Base-by-base conservation (phyloP, 2,797 vertebrate species). In the Ateles fusciceps region DNA sequence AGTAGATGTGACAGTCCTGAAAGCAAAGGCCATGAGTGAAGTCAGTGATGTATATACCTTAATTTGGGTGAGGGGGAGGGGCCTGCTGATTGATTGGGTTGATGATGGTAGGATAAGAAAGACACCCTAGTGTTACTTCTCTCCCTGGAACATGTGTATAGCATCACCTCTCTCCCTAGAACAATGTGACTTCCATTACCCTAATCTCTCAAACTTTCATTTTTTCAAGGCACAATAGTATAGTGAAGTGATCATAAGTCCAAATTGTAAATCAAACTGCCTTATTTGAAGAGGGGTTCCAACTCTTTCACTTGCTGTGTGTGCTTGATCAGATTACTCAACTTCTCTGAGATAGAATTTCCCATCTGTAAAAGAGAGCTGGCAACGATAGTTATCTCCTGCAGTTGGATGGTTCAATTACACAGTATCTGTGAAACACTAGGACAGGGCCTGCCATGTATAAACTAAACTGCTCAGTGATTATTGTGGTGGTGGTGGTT, bases 301-400 rank as follows among this genome's bases (percentile, higher is more conserved):
- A 72, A 30, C 10, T 61, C 84, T 55, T 80, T 84, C 44, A 57
- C 39, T 79, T 42, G 30, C 30, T 50, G 15, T 50, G 4, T 13
- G 13, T 30, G 52, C 8, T 86, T 59, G 30, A 42, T 92, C 22
- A 84, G 50, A 80, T 72, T 33, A 33, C 26, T 64, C 75, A 39
- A n/a, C 48, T 96, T 92, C 68, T 84, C 71, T 78, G 52, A 88
- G 91, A 72, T 22, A 52, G 28, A 33, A 15, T 83, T 76, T 93
- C 30, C 71, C 24, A 15, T 81, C 39, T 74, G 9, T 39, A 39
- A 78, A 84, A 17, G 30, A 33, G n/a, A 48, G 26, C 50, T 5
- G 5, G 48, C n/a, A 30, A 30, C 3, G 7, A 21, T 11, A 28
- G 55, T 36, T 21, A 13, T 19, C 36, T 74, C 15, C 19, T 72